These are phyloP conservation scores for Synanthedon tipuliformis DNA, from an alignment of 2,888 invertebrate genomes.

Conservation along the genomic window DNA sequence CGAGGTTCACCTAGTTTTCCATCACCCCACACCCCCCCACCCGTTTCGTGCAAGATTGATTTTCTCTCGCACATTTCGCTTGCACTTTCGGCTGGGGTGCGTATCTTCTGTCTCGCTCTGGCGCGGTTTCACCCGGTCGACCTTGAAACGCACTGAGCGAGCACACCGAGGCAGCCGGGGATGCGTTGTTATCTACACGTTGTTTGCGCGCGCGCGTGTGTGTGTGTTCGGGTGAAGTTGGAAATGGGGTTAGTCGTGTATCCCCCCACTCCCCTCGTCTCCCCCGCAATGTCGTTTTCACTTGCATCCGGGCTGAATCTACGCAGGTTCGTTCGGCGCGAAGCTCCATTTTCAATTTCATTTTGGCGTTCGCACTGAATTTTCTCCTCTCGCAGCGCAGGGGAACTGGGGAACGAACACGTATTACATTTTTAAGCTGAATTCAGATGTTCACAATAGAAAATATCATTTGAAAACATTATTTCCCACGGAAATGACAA, in stretches of 20 bases:
- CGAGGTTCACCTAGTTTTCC: conserved; percentile 65
- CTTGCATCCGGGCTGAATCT: conserved; percentile 54
- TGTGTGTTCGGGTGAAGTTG: conserved; percentile 14
- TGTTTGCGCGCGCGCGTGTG: conserved; percentile 13
- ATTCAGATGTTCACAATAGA: too few species aligned
- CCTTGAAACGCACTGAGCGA: conserved; percentile 54
- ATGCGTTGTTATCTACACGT: conserved; percentile 33
- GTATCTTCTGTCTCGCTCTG: conserved; percentile 38
- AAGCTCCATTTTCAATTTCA: conserved; percentile 50
- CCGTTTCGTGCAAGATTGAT: conserved; percentile 64
- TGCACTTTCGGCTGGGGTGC: conserved; percentile 55
- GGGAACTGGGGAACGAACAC: not conserved
- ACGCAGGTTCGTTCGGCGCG: conserved; percentile 24
- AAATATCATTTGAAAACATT: too few species aligned
- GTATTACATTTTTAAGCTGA: not conserved
- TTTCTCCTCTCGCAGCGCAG: conserved; percentile 7
- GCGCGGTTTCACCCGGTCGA: conserved; percentile 37
- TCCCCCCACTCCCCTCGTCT: conserved; percentile 22
- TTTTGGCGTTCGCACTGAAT: conserved; percentile 34
- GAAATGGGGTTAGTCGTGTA: conserved; percentile 57
- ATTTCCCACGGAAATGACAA: too few species aligned
- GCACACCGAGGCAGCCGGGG: conserved; percentile 35
- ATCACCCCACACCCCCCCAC: conserved; percentile 23
- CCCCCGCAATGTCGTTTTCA: conserved; percentile 44
- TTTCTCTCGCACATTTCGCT: conserved; percentile 63